Percentiles rank a stretch among this genome's conserved stretches.
phyloP scores from a whole-genome alignment of 2,797 vertebrate genomes.

The Pelodytes ibericus region DNA sequence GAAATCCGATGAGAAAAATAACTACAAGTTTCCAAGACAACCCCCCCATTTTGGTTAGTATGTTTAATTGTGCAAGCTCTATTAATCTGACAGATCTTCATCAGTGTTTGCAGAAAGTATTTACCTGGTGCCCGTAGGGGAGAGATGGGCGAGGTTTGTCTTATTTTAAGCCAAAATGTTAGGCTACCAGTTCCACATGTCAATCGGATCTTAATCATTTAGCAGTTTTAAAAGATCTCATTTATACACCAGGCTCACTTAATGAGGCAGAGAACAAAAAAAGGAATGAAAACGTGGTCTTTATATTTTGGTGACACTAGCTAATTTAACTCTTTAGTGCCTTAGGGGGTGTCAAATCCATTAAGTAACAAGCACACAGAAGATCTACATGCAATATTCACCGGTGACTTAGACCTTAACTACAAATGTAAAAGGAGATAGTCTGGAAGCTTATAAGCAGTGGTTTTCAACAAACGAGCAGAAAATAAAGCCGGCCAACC shows the following conservation, averaged over 20 bases:
- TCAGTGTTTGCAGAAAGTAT: slow-evolving; percentile 57
- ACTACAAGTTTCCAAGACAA: slow-evolving; percentile 50
- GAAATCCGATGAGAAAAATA: slow-evolving; percentile 42
- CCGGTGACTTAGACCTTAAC: too few species aligned
- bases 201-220: slow-evolving; percentile 70
- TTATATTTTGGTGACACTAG: background rate
- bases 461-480: too few species aligned
- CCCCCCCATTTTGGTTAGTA: slow-evolving; percentile 52
- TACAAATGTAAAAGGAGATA: too few species aligned
- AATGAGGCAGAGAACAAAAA: slow-evolving; percentile 2
- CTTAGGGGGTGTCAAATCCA: too few species aligned
- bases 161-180: slow-evolving; percentile 71
- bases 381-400: background rate
- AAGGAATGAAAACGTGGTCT: background rate
- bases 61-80: slow-evolving; percentile 62
- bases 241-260: slow-evolving; percentile 25
- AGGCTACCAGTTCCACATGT: slow-evolving; percentile 69
- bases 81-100: slow-evolving; percentile 58
- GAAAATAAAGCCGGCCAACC: too few species aligned
- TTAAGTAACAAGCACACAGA: too few species aligned
- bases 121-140: slow-evolving; percentile 66
- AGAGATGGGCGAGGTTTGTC: slow-evolving; percentile 64
- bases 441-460: too few species aligned
- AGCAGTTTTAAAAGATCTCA: slow-evolving; percentile 62
- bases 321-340: slow-evolving; percentile 4